Evolutionary conservation across 2,888 invertebrate genomes (phyloP), one percentile per base, ranked within the genome.

Genomic region (Bibio marci): DNA sequence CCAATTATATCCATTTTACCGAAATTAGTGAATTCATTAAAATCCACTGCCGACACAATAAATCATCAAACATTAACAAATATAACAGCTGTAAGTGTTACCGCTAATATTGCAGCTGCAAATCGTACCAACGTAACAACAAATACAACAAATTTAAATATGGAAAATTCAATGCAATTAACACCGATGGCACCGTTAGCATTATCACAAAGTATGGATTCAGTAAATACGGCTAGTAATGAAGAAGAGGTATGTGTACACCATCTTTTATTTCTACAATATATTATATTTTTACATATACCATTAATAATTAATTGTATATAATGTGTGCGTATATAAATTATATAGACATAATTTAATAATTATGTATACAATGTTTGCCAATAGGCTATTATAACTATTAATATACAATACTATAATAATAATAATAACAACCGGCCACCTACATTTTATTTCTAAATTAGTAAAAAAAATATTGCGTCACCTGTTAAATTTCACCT

Each of bases 171-270:
- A 55, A 60, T 62, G 57, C 44, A 65, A 58, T 74, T 74, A 67
- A 75, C 76, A 61, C 73, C 76, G 49, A 68, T 75, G 49, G 72
- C 75, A 50, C 72, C 75, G 58, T 70, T 79, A 59, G 80, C 87
- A 56, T 13, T 38, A 34, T 90, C 90, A 62, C 91, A 92, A 69
- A 91, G 90, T 70, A 91, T 92, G 90, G 92, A 92, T 70, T 91
- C 90, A 55, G 92, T 92, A 62, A 91, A 91, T 69, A 90, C 90
- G 53, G 80, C 80, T 59, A 83, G 86, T 62, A 83, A 88, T 63
- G 92, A 94, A 71, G 94, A 92, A 75, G 94, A 92, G 91, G 94
- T 92, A 57, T 71, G 80, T 65, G 5, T 11, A 13, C 5, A n/a
- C 13, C 8, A 12, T 33, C 17, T 26, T 11, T 26, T 8, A n/a